phyloP scores from a whole-genome alignment of 2,113 vertebrate species.

The Callithrix jacchus region DNA sequence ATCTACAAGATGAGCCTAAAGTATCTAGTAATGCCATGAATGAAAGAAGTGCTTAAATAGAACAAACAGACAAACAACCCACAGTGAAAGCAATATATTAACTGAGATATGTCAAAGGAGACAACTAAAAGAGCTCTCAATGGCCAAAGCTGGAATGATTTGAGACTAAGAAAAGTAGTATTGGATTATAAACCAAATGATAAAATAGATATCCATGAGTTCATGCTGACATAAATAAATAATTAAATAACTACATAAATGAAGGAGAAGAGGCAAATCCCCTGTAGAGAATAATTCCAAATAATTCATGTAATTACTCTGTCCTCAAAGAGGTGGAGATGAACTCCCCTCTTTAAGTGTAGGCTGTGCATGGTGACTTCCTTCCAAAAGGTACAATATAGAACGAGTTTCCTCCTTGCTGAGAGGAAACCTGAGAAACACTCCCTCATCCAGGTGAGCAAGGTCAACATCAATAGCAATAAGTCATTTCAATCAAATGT shows the following conservation, averaged over 20 bases:
- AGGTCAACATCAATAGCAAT: background rate
- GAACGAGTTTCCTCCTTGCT: background rate
- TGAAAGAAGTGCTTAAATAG: background rate
- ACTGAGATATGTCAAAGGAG: background rate
- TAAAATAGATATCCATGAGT: background rate
- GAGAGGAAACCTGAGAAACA: background rate
- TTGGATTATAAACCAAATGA: background rate
- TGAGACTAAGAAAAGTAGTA: background rate
- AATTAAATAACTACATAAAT: background rate
- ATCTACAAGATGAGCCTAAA: background rate
- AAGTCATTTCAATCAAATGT: background rate
- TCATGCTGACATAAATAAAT: background rate
- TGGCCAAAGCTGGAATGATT: background rate
- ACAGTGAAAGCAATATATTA: background rate
- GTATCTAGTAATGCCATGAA: background rate
- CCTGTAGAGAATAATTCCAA: background rate
- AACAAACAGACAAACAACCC: background rate
- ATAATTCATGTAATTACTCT: background rate
- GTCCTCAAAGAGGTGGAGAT: background rate
- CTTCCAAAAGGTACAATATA: background rate
- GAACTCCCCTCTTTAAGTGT: background rate
- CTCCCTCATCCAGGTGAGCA: background rate
- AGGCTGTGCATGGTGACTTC: background rate
- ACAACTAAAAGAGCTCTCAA: background rate
- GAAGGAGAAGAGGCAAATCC: background rate